These are phyloP conservation scores for Nibea albiflora DNA, from an alignment of 2,113 vertebrate species.

Conservation along the genomic window DNA sequence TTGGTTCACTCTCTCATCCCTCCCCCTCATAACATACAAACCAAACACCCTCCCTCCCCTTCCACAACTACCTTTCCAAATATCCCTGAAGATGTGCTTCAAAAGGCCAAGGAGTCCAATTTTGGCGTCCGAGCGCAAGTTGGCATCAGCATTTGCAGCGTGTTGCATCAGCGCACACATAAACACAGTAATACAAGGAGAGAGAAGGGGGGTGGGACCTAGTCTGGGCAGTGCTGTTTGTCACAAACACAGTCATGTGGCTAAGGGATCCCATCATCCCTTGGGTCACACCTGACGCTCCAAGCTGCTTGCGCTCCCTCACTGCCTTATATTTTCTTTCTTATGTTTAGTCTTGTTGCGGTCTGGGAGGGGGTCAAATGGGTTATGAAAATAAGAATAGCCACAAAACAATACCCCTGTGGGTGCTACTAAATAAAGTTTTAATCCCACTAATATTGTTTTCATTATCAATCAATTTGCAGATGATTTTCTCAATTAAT, in stretches of 20 bases:
- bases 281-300: slow-evolving; percentile 46
- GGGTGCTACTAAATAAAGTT: too few species aligned
- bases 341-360: not conserved
- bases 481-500: too few species aligned
- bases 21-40: not conserved
- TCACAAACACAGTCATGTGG: slow-evolving; percentile 44
- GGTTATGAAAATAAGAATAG: too few species aligned
- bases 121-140: slow-evolving; percentile 32
- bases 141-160: slow-evolving; percentile 76
- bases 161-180: slow-evolving; percentile 77
- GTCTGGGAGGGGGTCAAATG: not conserved
- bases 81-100: slow-evolving; percentile 61
- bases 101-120: slow-evolving; percentile 44
- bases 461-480: too few species aligned
- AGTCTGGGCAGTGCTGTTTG: slow-evolving; percentile 19
- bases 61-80: slow-evolving; percentile 45
- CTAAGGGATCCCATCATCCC: slow-evolving; percentile 41
- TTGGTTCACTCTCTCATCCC: slow-evolving; percentile 7
- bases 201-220: not conserved
- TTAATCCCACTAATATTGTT: too few species aligned
- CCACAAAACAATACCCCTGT: too few species aligned
- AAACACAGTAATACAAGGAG: slow-evolving; percentile 26
- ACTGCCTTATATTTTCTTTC: not conserved
- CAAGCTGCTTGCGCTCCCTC: not conserved
- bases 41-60: not conserved